Percentiles rank a stretch among this genome's conserved stretches.
Conservation (phyloP, 1,140 invertebrate species). For the Drosophila kanapiae region DNA sequence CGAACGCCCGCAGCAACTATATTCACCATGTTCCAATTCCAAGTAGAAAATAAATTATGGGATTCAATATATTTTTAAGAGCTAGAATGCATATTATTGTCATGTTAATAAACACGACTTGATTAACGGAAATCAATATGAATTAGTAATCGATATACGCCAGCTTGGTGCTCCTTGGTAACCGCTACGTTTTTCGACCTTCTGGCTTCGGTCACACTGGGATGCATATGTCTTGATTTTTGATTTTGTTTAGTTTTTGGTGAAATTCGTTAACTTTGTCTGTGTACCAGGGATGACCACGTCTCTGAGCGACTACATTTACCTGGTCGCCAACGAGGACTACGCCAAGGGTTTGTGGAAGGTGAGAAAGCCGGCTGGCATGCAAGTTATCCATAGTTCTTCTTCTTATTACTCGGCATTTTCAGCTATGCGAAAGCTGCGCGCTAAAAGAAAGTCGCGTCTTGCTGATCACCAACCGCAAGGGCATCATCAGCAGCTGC, state of each 20-base stretch:
- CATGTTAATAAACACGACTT: too few relatives aligned
- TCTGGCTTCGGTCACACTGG: conserved; percentile 1
- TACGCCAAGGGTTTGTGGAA: conserved; percentile 45
- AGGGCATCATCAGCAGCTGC: not conserved
- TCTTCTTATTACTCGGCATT: not conserved
- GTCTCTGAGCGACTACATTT: conserved; percentile 39
- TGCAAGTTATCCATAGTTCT: not conserved
- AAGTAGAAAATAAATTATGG: not conserved
- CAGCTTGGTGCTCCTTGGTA: not conserved
- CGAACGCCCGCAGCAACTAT: too few relatives aligned
- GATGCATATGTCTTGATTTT: not conserved
- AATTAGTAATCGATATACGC: too few relatives aligned
- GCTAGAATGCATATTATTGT: too few relatives aligned
- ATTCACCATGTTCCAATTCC: not conserved
- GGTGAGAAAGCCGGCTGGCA: conserved; percentile 22
- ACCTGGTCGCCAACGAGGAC: conserved; percentile 48
- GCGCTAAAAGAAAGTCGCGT: conserved; percentile 44
- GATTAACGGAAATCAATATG: not conserved
- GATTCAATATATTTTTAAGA: not conserved
- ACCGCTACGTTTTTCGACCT: not conserved
- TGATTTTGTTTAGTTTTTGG: conserved; percentile 14
- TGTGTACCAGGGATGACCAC: conserved; percentile 18
- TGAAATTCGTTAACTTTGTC: not conserved
- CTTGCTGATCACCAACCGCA: conserved; percentile 51
- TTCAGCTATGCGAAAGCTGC: conserved; percentile 57